phyloP scores from a whole-genome alignment of 2,797 vertebrate genomes.

The Neostethus bicornis region DNA sequence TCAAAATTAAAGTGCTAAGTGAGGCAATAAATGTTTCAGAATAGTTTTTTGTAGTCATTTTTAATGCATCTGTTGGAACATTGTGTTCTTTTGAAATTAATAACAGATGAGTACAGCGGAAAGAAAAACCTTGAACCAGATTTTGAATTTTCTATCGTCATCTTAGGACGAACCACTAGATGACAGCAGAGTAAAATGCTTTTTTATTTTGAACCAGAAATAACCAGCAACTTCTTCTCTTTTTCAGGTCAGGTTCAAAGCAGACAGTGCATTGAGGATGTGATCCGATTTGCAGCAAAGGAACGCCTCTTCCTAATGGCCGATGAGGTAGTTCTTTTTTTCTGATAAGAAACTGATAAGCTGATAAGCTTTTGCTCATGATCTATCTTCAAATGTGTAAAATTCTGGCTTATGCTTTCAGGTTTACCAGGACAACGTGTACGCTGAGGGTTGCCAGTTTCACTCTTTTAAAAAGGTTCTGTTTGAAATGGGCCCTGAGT shows the following conservation, averaged over 20 bases:
- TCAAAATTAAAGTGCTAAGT: background rate
- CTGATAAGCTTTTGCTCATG: too few species aligned
- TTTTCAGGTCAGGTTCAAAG: conserved; percentile 91
- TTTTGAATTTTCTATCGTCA: background rate
- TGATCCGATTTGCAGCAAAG: conserved; percentile 89
- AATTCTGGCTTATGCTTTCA: conserved; percentile 39
- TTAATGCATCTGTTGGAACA: background rate
- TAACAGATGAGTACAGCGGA: background rate
- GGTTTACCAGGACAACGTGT: conserved; percentile 95
- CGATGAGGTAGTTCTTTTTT: conserved; percentile 82
- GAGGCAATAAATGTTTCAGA: background rate
- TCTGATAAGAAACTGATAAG: too few species aligned
- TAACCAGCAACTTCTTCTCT: conserved; percentile 10
- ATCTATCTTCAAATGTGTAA: background rate
- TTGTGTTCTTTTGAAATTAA: background rate
- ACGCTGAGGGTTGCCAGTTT: conserved; percentile 86
- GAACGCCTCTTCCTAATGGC: conserved; percentile 91
- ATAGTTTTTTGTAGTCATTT: background rate
- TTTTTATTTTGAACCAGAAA: background rate
- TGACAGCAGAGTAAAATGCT: conserved; percentile 52
- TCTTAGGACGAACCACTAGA: conserved; percentile 49
- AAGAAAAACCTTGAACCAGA: too few species aligned
- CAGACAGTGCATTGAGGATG: conserved; percentile 88
- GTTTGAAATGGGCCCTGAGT: conserved; percentile 89
- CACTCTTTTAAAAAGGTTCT: conserved; percentile 96